Percentiles rank a stretch among this genome's conserved stretches.
phyloP scores from a whole-genome alignment of 2,113 vertebrate genomes.

The Machaerirhynchus nigripectus region DNA sequence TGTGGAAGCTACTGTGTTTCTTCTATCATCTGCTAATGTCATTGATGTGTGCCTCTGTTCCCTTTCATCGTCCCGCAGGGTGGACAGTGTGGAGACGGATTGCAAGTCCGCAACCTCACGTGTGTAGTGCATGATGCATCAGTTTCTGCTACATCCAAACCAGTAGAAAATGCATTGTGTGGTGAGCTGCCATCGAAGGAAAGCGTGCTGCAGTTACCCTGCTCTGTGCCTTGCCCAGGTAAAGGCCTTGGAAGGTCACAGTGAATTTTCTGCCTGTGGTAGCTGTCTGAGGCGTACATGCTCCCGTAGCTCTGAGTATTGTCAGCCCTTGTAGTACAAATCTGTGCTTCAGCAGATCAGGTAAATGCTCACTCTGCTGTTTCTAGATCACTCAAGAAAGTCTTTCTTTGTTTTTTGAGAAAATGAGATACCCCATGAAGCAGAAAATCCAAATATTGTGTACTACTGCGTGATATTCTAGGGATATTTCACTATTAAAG shows the following conservation, averaged over 20 bases:
- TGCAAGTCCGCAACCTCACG: conserved; percentile 80
- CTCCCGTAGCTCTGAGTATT: neutral
- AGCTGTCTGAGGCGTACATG: neutral
- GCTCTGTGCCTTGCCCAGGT: conserved; percentile 93
- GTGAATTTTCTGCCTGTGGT: neutral
- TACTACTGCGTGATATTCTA: neutral
- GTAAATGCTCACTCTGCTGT: neutral
- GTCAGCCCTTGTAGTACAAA: neutral
- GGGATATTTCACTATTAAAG: neutral
- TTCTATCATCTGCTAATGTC: neutral
- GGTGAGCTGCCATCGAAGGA: conserved; percentile 72
- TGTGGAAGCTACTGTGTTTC: neutral
- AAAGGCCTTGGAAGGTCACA: neutral
- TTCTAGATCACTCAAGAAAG: neutral
- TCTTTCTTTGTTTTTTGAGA: neutral
- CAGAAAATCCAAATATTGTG: neutral
- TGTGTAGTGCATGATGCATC: conserved; percentile 84
- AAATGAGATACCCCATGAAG: neutral
- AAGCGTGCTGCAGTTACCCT: conserved; percentile 76
- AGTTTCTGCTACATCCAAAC: conserved; percentile 46
- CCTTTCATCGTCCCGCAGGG: conserved; percentile 68
- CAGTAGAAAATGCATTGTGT: conserved; percentile 75
- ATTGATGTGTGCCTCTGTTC: neutral
- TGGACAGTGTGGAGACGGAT: conserved; percentile 91
- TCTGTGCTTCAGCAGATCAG: neutral